These are phyloP conservation scores for Aporophyla nigra DNA, from an alignment of 2,888 invertebrate genomes.

Conservation along the genomic window DNA sequence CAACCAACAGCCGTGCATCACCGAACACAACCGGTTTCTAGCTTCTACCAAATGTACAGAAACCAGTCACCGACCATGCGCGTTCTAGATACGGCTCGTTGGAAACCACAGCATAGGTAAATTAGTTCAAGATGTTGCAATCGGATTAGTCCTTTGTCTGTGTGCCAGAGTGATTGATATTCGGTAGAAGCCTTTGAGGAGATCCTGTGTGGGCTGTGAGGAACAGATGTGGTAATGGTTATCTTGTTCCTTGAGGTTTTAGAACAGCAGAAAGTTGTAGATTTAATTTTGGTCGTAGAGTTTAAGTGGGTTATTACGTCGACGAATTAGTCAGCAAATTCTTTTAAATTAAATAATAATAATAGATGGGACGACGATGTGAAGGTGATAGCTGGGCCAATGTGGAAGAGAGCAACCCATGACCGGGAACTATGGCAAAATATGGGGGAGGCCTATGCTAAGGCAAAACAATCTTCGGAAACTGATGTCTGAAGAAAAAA, in stretches of 20 bases:
- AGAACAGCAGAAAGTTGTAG: neutral
- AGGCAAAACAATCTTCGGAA: too few species aligned
- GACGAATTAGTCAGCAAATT: too few species aligned
- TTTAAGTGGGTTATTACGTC: too few species aligned
- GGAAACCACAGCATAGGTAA: neutral
- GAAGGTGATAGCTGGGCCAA: too few species aligned
- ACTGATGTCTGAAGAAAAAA: too few species aligned
- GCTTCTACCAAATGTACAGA: neutral
- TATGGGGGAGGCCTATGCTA: too few species aligned
- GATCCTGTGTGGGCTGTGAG: neutral
- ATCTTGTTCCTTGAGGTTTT: neutral
- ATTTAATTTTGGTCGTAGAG: neutral
- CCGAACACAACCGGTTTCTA: neutral
- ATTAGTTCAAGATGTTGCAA: constrained; percentile 17
- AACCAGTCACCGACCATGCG: neutral
- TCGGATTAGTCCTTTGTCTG: constrained; percentile 38
- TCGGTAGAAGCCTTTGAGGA: constrained; percentile 32
- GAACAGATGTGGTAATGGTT: neutral
- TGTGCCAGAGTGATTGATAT: constrained; percentile 21
- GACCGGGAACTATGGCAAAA: too few species aligned
- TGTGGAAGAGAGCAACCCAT: too few species aligned
- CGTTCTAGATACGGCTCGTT: neutral
- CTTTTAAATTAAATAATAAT: too few species aligned
- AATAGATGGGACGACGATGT: too few species aligned
- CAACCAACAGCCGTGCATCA: neutral